Base-by-base conservation (phyloP, 2,888 invertebrate species). In the Oxyscelio sp. region DNA sequence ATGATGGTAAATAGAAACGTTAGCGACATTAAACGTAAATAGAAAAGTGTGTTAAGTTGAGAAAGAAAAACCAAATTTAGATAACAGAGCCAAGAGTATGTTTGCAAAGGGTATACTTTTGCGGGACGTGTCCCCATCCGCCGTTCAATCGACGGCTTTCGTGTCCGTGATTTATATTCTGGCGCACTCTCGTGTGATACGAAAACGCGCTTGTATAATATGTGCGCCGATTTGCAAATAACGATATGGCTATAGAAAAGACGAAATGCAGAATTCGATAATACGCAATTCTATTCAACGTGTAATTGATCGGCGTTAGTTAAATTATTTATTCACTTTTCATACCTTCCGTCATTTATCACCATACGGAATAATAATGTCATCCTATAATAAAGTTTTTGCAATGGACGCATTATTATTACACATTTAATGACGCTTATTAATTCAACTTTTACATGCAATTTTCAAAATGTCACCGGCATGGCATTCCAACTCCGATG, bases 101-200 rank as follows among this genome's bases (percentile, higher is more conserved):
- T 74, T 78, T 66, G 78, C 66, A 61, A 66, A 83, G 73, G 74
- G 68, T 74, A 34, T 70, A 71, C 83, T 74, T 74, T 68, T 74
- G 83, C 73, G 71, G 83, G 65, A 63, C 78, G 78, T 71, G 82
- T 77, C 73, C 83, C 77, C 73, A 54, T 78, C 48, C 56, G 61
- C 48, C 78, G 79, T 79, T 79, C 73, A 75, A 83, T 79, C 79
- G 83, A 52, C 74, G 48, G 79, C 70, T 78, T 77, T 70, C 71
- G 79, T 68, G 70, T 58, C 27, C 59, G 74, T 83, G 83, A 83
- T 83, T 83, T 83, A 83, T 79, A 83, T 83, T 79, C 79, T 50
- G 74, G 79, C 68, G 83, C 79, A 74, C 83, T 79, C 63, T 79
- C 73, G 61, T 65, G 61, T 48, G 79, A 79, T 78, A 75, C 70